Percentiles rank a stretch among this genome's conserved stretches.
These are phyloP conservation scores for Hyposmocoma kahamanoa DNA, from an alignment of 1,140 invertebrate species.

Conservation along the genomic window DNA sequence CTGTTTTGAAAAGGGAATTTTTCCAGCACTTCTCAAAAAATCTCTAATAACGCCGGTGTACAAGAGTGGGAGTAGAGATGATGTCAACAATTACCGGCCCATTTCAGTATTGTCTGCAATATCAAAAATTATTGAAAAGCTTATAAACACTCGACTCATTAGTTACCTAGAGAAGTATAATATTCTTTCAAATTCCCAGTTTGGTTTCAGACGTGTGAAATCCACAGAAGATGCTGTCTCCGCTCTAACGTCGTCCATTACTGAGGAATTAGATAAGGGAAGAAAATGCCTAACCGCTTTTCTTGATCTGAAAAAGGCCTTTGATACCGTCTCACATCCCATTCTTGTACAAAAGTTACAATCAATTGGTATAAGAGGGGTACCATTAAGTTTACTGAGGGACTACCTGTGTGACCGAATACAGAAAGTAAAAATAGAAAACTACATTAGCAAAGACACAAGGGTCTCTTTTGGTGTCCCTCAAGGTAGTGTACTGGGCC, in stretches of 20 bases:
- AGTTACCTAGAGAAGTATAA: constrained; percentile 12
- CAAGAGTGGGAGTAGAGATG: constrained; percentile 7
- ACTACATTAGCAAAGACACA: constrained; percentile 3
- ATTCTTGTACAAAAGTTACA: constrained; percentile 10
- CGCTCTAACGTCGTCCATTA: constrained; percentile 10
- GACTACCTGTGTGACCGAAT: constrained; percentile 9
- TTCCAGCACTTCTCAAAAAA: constrained; percentile 15
- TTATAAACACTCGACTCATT: constrained; percentile 13
- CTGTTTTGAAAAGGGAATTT: too few species aligned
- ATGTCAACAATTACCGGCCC: constrained; percentile 9
- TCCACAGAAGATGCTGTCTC: constrained; percentile 38
- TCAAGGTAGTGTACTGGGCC: constrained; percentile 18
- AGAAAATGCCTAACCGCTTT: constrained; percentile 10
- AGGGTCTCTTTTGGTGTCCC: constrained; percentile 12
- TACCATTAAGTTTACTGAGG: constrained; percentile 2
- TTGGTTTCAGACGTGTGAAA: constrained; percentile 31
- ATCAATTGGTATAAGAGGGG: constrained; percentile 13
- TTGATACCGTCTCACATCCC: constrained; percentile 1
- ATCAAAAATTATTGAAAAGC: constrained; percentile 12
- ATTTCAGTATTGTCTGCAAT: constrained; percentile 6
- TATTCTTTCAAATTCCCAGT: constrained; percentile 29
- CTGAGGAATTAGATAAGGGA: constrained; percentile 11
- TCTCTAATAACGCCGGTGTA: constrained; percentile 10
- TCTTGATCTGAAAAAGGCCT: too few species aligned
- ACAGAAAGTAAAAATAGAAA: constrained; percentile 10